These are phyloP conservation scores for Pseudomyrmex gracilis DNA, from an alignment of 1,140 invertebrate genomes.

Conservation along the genomic window DNA sequence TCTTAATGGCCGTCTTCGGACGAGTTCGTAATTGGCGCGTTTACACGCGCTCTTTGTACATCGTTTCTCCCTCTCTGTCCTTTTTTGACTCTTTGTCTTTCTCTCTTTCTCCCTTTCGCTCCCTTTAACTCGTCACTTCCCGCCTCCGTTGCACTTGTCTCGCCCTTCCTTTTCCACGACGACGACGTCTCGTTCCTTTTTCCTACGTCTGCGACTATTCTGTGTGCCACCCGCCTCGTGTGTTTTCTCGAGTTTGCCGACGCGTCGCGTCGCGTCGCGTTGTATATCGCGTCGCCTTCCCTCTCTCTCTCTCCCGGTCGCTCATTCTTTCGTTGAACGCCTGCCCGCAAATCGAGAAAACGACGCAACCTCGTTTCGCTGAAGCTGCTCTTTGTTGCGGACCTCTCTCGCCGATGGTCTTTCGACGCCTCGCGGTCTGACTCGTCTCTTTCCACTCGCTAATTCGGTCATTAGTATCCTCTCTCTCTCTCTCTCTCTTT, in stretches of 20 bases:
- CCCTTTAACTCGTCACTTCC: background rate
- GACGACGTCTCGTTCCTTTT: constrained; percentile 47
- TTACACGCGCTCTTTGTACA: constrained; percentile 56
- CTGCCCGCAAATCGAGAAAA: constrained; percentile 29
- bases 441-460: constrained; percentile 31
- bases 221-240: constrained; percentile 35
- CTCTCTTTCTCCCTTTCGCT: constrained; percentile 49
- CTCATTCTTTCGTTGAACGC: constrained; percentile 52
- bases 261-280: constrained; percentile 8
- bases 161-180: background rate
- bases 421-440: constrained; percentile 46
- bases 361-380: constrained; percentile 23
- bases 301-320: constrained; percentile 12
- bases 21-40: constrained; percentile 77
- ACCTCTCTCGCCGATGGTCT: constrained; percentile 19
- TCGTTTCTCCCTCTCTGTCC: constrained; percentile 44
- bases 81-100: constrained; percentile 50
- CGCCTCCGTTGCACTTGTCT: constrained; percentile 46
- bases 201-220: constrained; percentile 36
- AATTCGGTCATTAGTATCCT: constrained; percentile 38
- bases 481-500: no score
- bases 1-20: constrained; percentile 75
- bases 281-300: background rate
- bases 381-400: constrained; percentile 41
- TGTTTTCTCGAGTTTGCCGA: constrained; percentile 31